phyloP scores from a whole-genome alignment of 1,140 invertebrate species.

The Himalopsyche phryganea region DNA sequence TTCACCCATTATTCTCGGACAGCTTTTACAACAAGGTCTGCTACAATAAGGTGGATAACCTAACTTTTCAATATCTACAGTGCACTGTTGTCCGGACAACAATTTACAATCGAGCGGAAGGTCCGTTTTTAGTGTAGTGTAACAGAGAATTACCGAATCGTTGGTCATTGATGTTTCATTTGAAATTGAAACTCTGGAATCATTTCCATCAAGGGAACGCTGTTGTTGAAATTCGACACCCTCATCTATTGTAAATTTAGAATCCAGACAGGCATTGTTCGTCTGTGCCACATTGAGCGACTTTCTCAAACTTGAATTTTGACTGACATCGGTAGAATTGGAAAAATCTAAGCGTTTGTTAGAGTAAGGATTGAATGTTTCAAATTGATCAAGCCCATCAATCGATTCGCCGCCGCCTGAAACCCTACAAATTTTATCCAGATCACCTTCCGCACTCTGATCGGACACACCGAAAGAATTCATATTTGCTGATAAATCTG shows the following conservation, averaged over 20 bases:
- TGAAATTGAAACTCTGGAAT: no score
- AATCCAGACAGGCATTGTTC: no score
- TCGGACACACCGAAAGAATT: no score
- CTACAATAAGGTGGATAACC: conserved; percentile 22
- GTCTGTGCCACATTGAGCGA: neutral
- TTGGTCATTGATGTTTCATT: no score
- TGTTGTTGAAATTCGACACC: no score
- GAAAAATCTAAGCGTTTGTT: conserved; percentile 10
- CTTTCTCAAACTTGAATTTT: neutral
- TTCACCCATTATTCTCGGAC: conserved; percentile 37
- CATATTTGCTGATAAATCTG: no score
- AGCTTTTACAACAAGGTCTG: conserved; percentile 19
- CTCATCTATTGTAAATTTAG: no score
- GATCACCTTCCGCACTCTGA: no score
- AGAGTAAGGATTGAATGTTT: neutral
- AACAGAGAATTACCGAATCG: no score
- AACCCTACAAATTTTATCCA: neutral
- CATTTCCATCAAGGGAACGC: no score
- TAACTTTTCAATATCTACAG: conserved; percentile 41
- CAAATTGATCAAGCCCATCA: neutral
- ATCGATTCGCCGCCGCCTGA: neutral
- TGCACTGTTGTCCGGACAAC: conserved; percentile 29
- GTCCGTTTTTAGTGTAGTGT: no score
- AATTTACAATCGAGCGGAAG: conserved; percentile 20
- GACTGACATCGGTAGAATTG: conserved; percentile 1